phyloP scores from a whole-genome alignment of 2,888 invertebrate genomes.

The Platypus cylindrus region DNA sequence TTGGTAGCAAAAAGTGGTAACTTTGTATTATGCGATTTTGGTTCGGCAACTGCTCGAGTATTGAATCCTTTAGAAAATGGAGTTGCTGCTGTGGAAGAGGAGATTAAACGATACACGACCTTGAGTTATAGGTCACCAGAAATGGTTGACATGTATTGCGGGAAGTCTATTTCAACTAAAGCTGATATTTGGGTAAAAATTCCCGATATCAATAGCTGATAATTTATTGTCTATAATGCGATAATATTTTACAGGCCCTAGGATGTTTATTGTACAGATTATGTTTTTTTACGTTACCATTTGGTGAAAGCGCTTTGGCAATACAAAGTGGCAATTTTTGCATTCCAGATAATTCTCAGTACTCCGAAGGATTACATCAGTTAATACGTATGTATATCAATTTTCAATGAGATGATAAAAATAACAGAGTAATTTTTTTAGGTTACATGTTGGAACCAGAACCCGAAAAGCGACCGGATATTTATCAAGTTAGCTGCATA shows the following conservation, averaged over 20 bases:
- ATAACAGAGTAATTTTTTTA: conserved; percentile 27
- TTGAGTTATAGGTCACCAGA: conserved; percentile 82
- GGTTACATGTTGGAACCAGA: conserved; percentile 77
- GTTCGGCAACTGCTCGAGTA: conserved; percentile 77
- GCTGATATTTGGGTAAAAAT: conserved; percentile 79
- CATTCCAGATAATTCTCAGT: conserved; percentile 70
- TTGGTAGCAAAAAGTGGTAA: conserved; percentile 65
- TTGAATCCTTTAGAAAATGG: conserved; percentile 56
- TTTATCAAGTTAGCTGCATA: conserved; percentile 67
- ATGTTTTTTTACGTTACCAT: conserved; percentile 80
- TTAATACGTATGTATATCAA: conserved; percentile 58
- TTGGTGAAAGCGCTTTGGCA: conserved; percentile 84
- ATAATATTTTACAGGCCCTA: conserved; percentile 49
- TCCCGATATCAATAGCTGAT: conserved; percentile 6
- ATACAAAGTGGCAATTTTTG: conserved; percentile 81
- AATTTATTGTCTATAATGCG: conserved; percentile 1
- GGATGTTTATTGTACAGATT: conserved; percentile 82
- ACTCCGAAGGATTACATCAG: conserved; percentile 55
- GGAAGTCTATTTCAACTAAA: conserved; percentile 71
- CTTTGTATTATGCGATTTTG: conserved; percentile 87
- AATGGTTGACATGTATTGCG: conserved; percentile 84
- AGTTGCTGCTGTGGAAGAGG: conserved; percentile 62
- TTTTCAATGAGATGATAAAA: too few species aligned
- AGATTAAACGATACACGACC: conserved; percentile 80
- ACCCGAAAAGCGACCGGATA: conserved; percentile 70